Evolutionary conservation across 2,113 vertebrate genomes (phyloP), one percentile per base, ranked within the genome.

Genomic region (Sturnira hondurensis): DNA sequence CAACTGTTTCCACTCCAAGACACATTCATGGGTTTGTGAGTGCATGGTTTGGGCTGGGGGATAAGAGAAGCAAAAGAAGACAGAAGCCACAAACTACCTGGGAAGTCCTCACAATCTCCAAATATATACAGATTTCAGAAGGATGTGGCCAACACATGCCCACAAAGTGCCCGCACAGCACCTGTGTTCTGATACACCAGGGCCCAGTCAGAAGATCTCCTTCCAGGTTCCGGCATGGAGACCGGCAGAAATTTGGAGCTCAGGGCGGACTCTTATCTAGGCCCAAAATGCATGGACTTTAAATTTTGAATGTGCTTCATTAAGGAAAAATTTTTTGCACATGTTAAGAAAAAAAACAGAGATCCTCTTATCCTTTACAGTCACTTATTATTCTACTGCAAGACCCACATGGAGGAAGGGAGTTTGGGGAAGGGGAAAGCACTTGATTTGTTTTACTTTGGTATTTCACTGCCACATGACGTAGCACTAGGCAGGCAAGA

Each of bases 261-360:
- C 31, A 89, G 24, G 12, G 36, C 14, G 28, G 16, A 47, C 70
- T 71, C 65, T 87, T 26, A 22, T 81, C 38, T 74, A 45, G 1
- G 12, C 73, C 82, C 22, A 41, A 91, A 76, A 36, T 24, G 45
- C 16, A 17, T 45, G 28, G 50, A 63, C 47, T 76, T 91, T 83
- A 92, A 85, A 76, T 81, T 95, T 86, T 74, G 38, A 33, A 50
- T 45, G 71, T 65, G 26, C 31, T 94, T 78, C 52, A 88, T 86
- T 58, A 88, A 19, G 54, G 16, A 33, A 84, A 91, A 84, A 61
- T 61, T 56, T 88, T 94, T 96, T 93, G 73, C 89, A 94, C 26
- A 68, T 0, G 3, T 28, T 91, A 56, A 28, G 45, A 77, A 95
- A 93, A 68, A 54, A 92, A 45, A 83, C 36, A 94, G 67, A 78